A percentile compares a stretch with the other conserved stretches of the same genome.
Conservation (phyloP, 1,140 invertebrate species). For the Condylostylus longicornis region DNA sequence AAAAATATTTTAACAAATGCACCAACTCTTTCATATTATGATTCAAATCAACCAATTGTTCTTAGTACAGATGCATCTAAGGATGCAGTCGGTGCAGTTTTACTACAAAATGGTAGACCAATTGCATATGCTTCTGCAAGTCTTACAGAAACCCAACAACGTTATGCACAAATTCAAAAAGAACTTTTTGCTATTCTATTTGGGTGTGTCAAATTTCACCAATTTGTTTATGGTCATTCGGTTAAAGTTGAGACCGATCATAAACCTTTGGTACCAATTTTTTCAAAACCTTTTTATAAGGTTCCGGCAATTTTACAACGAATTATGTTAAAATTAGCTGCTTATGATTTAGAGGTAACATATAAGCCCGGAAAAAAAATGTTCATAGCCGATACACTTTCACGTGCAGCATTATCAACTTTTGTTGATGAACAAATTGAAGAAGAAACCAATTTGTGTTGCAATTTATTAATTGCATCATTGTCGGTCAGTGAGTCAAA, state of each 20-base stretch:
- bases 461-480: slow-evolving; percentile 12
- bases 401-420: slow-evolving; percentile 17
- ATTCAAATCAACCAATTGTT: slow-evolving; percentile 14
- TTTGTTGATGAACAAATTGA: slow-evolving; percentile 11
- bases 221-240: slow-evolving; percentile 19
- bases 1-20: slow-evolving; percentile 16
- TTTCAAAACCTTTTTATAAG: slow-evolving; percentile 30
- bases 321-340: slow-evolving; percentile 24
- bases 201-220: slow-evolving; percentile 27
- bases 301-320: slow-evolving; percentile 25
- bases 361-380: slow-evolving; percentile 33
- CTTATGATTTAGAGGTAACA: slow-evolving; percentile 28
- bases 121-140: slow-evolving; percentile 23
- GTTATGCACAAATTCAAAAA: slow-evolving; percentile 34
- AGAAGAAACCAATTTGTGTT: slow-evolving; percentile 10
- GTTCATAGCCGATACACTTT: slow-evolving; percentile 31
- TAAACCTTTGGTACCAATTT: slow-evolving; percentile 31
- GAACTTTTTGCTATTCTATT: slow-evolving; percentile 31
- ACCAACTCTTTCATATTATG: slow-evolving; percentile 22
- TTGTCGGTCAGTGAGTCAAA: slow-evolving; percentile 10
- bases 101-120: slow-evolving; percentile 22
- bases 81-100: slow-evolving; percentile 19
- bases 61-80: slow-evolving; percentile 24
- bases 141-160: slow-evolving; percentile 20
- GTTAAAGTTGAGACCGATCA: slow-evolving; percentile 33